Evolutionary conservation across 2,888 invertebrate species (phyloP).

Genomic region (Dicranocentrus wangi): DNA sequence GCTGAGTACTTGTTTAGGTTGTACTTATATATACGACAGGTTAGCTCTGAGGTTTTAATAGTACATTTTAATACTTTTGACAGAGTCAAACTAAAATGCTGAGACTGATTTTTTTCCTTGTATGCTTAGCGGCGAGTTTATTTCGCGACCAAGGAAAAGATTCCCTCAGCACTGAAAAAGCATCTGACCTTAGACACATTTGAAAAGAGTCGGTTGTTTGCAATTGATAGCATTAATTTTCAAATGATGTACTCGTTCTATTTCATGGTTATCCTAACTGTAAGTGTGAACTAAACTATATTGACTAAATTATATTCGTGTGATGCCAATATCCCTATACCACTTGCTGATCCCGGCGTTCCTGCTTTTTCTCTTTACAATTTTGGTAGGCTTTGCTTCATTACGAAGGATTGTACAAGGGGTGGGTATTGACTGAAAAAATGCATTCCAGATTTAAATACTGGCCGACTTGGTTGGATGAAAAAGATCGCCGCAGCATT

Average conservation of each 20-base stretch:
- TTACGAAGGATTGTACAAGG: slow-evolving; percentile 76
- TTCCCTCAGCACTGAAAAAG: slow-evolving; percentile 85
- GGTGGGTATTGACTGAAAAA: slow-evolving; percentile 84
- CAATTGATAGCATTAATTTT: slow-evolving; percentile 88
- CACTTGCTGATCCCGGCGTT: slow-evolving; percentile 5
- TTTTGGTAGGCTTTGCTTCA: slow-evolving; percentile 72
- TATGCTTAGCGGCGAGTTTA: slow-evolving; percentile 78
- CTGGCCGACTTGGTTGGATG: slow-evolving; percentile 76
- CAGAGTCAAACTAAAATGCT: no score
- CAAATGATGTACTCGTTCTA: slow-evolving; percentile 85
- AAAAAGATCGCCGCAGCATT: slow-evolving; percentile 86
- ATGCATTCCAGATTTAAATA: slow-evolving; percentile 78
- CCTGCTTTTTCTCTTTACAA: slow-evolving; percentile 60
- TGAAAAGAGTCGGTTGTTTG: slow-evolving; percentile 90
- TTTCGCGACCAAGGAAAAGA: slow-evolving; percentile 79
- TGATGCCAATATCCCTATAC: no score
- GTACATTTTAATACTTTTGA: neutral
- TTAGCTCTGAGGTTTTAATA: slow-evolving; percentile 76
- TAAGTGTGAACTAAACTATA: no score
- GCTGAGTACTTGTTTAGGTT: slow-evolving; percentile 85
- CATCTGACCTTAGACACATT: slow-evolving; percentile 90
- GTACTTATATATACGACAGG: slow-evolving; percentile 90
- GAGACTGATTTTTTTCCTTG: no score
- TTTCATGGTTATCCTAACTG: slow-evolving; percentile 82
- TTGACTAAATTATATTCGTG: neutral